These are phyloP conservation scores for Microtus agrestis DNA, from an alignment of 2,797 vertebrate species.

Conservation along the genomic window DNA sequence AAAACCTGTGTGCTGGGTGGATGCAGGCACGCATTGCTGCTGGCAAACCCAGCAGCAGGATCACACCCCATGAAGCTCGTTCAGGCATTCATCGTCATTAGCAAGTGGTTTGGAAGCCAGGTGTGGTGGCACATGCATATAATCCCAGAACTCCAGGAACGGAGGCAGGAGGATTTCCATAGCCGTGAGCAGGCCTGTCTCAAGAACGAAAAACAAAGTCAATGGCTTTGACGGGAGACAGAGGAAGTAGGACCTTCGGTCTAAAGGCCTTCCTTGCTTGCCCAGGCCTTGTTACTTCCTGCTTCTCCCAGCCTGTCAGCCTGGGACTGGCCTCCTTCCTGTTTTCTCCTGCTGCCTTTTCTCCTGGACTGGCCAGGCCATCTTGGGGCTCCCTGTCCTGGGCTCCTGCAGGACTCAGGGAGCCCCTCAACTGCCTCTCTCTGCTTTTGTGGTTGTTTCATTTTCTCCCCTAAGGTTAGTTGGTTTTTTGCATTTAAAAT, in stretches of 20 bases:
- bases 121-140: not conserved
- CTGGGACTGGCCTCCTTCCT: not conserved
- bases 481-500: not conserved
- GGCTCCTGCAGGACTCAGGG: not conserved
- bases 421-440: not conserved
- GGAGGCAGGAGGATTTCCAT: not conserved
- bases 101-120: not conserved
- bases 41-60: not conserved
- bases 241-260: not conserved
- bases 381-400: not conserved
- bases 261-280: not conserved
- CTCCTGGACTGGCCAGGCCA: not conserved
- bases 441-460: not conserved
- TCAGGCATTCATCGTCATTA: constrained; percentile 11
- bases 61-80: not conserved
- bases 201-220: not conserved
- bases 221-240: not conserved
- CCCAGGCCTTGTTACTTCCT: not conserved
- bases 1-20: not conserved
- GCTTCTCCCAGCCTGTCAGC: not conserved
- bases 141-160: not conserved
- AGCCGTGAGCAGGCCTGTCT: not conserved
- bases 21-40: not conserved
- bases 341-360: not conserved
- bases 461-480: not conserved